A percentile compares a stretch with the other conserved stretches of the same genome.
Evolutionary conservation across 2,113 vertebrate genomes (phyloP).

Genomic region (Trogon melanurus): DNA sequence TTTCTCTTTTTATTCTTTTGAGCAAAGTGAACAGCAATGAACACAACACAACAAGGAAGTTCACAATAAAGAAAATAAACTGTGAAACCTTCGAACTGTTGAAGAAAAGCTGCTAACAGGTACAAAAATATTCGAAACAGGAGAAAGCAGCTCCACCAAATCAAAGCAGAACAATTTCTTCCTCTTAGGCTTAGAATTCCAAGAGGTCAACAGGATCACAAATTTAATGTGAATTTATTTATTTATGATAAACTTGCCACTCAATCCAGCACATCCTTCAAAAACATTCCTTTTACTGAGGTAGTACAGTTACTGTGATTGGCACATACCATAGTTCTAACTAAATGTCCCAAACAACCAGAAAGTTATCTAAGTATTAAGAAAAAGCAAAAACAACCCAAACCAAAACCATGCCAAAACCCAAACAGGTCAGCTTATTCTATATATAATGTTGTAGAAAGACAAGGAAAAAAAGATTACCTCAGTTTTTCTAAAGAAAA

Average conservation of each 20-base stretch:
- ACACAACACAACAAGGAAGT: background rate
- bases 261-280: background rate
- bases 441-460: background rate
- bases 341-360: background rate
- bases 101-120: background rate
- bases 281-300: background rate
- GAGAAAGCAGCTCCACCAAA: background rate
- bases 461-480: background rate
- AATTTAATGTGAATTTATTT: background rate
- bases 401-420: background rate
- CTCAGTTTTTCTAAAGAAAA: background rate
- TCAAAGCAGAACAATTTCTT: background rate
- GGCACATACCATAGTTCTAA: background rate
- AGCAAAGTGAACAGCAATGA: background rate
- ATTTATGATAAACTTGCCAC: background rate
- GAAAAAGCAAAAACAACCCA: background rate
- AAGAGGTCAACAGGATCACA: background rate
- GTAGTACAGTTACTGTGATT: background rate
- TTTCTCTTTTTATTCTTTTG: background rate
- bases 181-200: background rate
- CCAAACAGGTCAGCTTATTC: background rate
- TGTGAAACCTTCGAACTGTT: background rate
- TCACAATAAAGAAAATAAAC: background rate
- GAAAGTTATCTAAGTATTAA: background rate
- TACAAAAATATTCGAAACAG: background rate